phyloP scores from a whole-genome alignment of 2,888 invertebrate species.

The Euzophera pinguis region DNA sequence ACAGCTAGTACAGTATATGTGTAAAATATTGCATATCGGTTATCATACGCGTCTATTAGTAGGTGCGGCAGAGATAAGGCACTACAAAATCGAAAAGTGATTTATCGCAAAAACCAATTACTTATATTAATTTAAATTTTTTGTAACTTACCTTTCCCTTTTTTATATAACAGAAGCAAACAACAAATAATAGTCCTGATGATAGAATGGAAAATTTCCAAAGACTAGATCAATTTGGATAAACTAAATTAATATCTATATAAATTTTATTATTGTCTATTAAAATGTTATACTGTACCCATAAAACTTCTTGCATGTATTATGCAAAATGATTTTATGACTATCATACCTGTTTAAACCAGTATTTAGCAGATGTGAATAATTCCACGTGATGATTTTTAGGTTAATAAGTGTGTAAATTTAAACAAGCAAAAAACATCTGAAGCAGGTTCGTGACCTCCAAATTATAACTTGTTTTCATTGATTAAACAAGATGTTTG shows the following conservation, averaged over 20 bases:
- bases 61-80: too few species aligned
- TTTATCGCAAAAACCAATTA: too few species aligned
- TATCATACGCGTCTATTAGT: too few species aligned
- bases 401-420: neutral
- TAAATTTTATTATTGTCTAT: neutral
- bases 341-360: neutral
- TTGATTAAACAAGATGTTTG: too few species aligned
- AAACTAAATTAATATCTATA: neutral
- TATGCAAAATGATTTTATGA: neutral
- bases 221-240: neutral
- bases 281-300: neutral
- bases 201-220: neutral
- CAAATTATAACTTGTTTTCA: too few species aligned
- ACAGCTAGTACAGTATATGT: too few species aligned
- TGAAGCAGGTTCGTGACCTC: neutral
- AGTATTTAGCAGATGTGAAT: neutral
- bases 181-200: too few species aligned
- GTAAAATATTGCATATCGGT: too few species aligned
- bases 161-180: too few species aligned
- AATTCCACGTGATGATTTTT: neutral
- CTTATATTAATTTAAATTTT: too few species aligned
- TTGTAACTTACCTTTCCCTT: too few species aligned
- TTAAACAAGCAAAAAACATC: neutral
- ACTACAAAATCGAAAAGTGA: too few species aligned
- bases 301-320: neutral